A percentile compares a stretch with the other conserved stretches of the same genome.
phyloP scores from a whole-genome alignment of 1,140 invertebrate genomes.

The Drosophila sturtevanti region DNA sequence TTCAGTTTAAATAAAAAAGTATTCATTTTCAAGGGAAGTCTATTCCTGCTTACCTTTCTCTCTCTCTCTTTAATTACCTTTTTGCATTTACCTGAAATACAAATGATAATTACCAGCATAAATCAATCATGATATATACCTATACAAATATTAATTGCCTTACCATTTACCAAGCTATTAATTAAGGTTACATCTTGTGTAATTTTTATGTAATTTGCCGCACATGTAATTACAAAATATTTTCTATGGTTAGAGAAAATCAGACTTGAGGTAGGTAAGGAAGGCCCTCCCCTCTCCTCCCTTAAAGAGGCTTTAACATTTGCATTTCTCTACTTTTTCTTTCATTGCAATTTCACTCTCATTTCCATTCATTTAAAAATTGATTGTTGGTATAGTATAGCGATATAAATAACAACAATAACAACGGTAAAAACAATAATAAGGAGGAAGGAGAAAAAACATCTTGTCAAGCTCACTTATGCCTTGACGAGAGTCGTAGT shows the following conservation, averaged over 20 bases:
- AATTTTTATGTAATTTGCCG: constrained; percentile 50
- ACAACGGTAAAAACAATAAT: not conserved
- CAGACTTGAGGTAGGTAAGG: too few relatives aligned
- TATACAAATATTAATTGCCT: constrained; percentile 57
- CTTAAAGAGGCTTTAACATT: constrained; percentile 30
- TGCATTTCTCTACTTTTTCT: constrained; percentile 29
- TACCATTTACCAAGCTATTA: constrained; percentile 72
- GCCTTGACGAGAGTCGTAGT: not conserved
- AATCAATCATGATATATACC: constrained; percentile 61
- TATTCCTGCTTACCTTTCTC: not conserved
- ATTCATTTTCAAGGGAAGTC: not conserved
- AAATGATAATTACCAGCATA: constrained; percentile 68
- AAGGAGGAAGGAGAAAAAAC: not conserved
- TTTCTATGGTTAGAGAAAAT: constrained; percentile 8
- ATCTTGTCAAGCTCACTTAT: constrained; percentile 42
- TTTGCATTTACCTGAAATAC: constrained; percentile 37
- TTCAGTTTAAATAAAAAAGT: not conserved
- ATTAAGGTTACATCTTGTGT: constrained; percentile 69
- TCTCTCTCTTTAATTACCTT: constrained; percentile 1
- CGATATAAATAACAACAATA: not conserved
- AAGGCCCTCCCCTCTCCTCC: not conserved
- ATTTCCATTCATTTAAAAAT: not conserved
- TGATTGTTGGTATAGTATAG: not conserved
- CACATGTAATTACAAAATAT: not conserved
- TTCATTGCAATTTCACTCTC: constrained; percentile 2